Evolutionary conservation across 2,113 vertebrate genomes (phyloP), one percentile per base, ranked within the genome.

Genomic region (Oncorhynchus kisutch): DNA sequence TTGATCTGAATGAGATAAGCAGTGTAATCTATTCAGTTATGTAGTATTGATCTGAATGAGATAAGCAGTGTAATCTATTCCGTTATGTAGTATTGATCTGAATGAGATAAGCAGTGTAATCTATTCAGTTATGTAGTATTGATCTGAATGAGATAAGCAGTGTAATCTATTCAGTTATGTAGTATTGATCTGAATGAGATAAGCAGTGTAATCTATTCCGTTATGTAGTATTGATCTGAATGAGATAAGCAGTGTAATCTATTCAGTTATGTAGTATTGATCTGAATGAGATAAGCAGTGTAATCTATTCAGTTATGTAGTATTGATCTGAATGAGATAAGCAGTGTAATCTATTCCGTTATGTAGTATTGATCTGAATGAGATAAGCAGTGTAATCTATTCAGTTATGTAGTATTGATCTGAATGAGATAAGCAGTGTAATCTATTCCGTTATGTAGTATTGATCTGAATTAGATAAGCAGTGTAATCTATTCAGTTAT

Each of bases 191-290:
- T 75, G 68, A 72, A 79, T 81, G 77, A 88, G 89, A 91, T 85
- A 85, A 80, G 83, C 79, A 60, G 67, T 70, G 75, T 83, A 85
- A 79, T 88, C 87, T 76, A 77, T 84, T 81, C 31, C 5, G 31
- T 31, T 31, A 31, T 31, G 31, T 67, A 62, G 72, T 90, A 93
- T 93, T 86, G 93, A 94, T 93, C 87, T 75, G 69, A 73, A 78
- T 81, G 77, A 87, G 89, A 91, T 85, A 85, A 80, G 82, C 87
- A 86, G 82, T 87, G 85, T 93, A 92, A 93, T 93, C 86, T 87
- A 87, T 91, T 91, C 88, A 80, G 84, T 87, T 87, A 90, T 82
- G 81, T 86, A 87, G 85, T 87, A 86, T 5, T 5, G 29, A 31
- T 31, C 29, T 31, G 29, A 31, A 1, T 31, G 29, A 31, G 29